Evolutionary conservation across 2,113 vertebrate species (phyloP), one percentile per base, ranked within the genome.

Genomic region (Panthera leo): DNA sequence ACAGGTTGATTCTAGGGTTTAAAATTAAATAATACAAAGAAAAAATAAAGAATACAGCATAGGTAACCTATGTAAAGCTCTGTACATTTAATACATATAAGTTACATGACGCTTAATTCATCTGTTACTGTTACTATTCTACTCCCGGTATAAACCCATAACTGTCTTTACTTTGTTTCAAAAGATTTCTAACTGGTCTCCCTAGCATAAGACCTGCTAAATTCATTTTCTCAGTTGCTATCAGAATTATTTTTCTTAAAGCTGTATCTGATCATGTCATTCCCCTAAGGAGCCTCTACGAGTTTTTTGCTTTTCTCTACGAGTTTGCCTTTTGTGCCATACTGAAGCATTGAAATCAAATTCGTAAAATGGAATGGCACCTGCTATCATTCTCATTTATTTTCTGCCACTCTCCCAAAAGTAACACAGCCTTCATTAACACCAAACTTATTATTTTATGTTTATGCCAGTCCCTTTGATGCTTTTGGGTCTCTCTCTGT

Each of bases 211-310:
- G 42, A 65, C 18, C 75, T 34, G 25, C 75, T 51, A 27, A 45
- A 65, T 75, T 68, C 25, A 65, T 42, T 91, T 53, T 70, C 21
- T 73, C 58, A 21, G 21, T 31, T 85, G 42, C 70, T 48, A 29
- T 82, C 89, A 94, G 80, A 85, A 79, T 85, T 87, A 31, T 90
- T 94, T 97, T 91, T 79, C 9, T 36, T n/a, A 71, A 76, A 67
- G 71, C 70, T 67, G 76, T 80, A 76, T 86, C 58, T n/a, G n/a
- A 85, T 51, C 23, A 10, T 75, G 23, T 45, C 71, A 36, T 42
- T 45, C 85, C 31, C 80, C 29, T 34, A 55, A 75, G 67, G 67
- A 67, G 58, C 21, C 51, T 76, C 58, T 53, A 21, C 67, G n/a
- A 19, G 45, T 45, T 45, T 45, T 45, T 67, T 55, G 34, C 61